These are phyloP conservation scores for Nycticebus coucang DNA, from an alignment of 2,113 vertebrate species.

Conservation along the genomic window DNA sequence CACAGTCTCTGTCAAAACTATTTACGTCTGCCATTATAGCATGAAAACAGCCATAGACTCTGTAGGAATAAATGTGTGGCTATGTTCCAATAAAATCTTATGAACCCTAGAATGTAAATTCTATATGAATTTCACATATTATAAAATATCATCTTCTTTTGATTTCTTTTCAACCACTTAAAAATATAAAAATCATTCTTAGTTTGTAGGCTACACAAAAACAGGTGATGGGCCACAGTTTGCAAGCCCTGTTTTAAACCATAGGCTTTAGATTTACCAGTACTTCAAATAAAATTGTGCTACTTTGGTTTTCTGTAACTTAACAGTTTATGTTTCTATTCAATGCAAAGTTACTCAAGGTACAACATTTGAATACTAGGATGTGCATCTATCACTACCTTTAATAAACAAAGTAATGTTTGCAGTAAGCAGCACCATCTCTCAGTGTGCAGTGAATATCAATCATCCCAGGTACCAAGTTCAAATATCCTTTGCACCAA, in stretches of 20 bases:
- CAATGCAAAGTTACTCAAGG: constrained; percentile 15
- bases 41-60: neutral
- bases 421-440: neutral
- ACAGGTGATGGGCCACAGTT: neutral
- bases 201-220: constrained; percentile 12
- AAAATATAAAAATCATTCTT: constrained; percentile 47
- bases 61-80: neutral
- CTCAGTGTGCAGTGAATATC: constrained; percentile 46
- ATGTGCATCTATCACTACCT: neutral
- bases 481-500: constrained; percentile 64
- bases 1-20: neutral
- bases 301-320: neutral
- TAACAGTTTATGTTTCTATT: constrained; percentile 8
- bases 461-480: constrained; percentile 48
- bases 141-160: constrained; percentile 3
- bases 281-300: constrained; percentile 2
- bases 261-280: neutral
- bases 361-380: constrained; percentile 31
- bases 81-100: constrained; percentile 32
- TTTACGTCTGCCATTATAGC: neutral
- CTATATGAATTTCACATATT: constrained; percentile 12
- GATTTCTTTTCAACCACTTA: neutral
- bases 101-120: neutral
- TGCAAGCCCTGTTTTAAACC: constrained; percentile 11
- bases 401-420: constrained; percentile 51